These are phyloP conservation scores for Geodia barretti DNA, from an alignment of 37 sponge, comb jelly and placozoan species.

Conservation along the genomic window DNA sequence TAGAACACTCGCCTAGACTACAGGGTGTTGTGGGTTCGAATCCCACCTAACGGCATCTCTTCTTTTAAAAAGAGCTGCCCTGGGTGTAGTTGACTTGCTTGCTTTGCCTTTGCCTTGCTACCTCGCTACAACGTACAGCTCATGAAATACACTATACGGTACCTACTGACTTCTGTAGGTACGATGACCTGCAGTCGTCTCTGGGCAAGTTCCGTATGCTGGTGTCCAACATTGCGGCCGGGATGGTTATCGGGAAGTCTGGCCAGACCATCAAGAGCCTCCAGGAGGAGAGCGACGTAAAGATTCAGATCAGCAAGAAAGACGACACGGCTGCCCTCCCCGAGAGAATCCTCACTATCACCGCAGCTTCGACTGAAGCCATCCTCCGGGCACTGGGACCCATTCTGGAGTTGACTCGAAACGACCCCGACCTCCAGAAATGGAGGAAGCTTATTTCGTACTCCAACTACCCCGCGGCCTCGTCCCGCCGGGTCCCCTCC, in stretches of 20 bases:
- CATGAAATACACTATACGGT: no score
- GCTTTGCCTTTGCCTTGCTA: no score
- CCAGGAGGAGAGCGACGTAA: constrained; percentile 70
- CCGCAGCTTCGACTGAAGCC: constrained; percentile 36
- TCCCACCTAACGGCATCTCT: no score
- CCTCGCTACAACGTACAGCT: no score
- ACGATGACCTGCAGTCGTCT: constrained; percentile 25
- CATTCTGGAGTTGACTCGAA: constrained; percentile 45
- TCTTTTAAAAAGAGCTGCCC: no score
- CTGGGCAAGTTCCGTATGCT: constrained; percentile 72
- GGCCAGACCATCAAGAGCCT: constrained; percentile 84
- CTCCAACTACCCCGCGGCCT: neutral
- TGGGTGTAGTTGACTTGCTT: no score
- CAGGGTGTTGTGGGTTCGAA: no score
- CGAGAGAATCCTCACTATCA: constrained; percentile 78
- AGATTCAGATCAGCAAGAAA: constrained; percentile 83
- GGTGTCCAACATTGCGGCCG: constrained; percentile 88
- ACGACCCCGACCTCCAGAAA: constrained; percentile 62
- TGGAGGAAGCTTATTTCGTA: constrained; percentile 59
- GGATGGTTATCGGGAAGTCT: constrained; percentile 93
- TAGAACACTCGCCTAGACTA: no score
- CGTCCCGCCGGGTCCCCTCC: neutral
- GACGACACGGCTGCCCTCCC: constrained; percentile 58
- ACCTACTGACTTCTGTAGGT: neutral
- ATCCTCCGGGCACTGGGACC: constrained; percentile 45